Evolutionary conservation across 2,797 vertebrate genomes (phyloP), one percentile per base, ranked within the genome.

Genomic region (Carapus acus): DNA sequence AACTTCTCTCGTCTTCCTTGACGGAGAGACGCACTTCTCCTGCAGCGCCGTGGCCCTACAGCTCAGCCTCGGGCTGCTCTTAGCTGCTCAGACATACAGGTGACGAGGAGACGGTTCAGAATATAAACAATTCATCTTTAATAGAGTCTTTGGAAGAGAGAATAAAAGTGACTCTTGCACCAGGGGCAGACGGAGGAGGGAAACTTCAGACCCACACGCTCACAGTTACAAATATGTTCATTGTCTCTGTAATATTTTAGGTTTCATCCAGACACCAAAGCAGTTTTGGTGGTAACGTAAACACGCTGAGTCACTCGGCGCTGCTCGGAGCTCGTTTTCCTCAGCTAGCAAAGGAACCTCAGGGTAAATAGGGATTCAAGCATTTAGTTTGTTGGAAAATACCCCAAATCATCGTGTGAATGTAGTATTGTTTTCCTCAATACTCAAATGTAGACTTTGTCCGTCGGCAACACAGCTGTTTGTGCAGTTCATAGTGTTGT

Each of bases 1-100:
- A 55, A 46, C 46, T 47, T 29, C 38, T 61, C 50, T 47, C 54
- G 55, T 45, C 34, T 52, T 12, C 7, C 24, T 48, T 20, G 8
- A 15, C 3, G 1, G 53, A 40, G 29, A n/a, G n/a, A n/a, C n/a
- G n/a, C n/a, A n/a, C n/a, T n/a, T n/a, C 43, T 49, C 47, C 38
- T 49, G 20, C 17, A 18, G 39, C 65, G 21, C 36, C 38, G 43
- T 20, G 57, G 39, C 33, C 65, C 67, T 43, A 49, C 22, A 50
- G 71, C 63, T 47, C n/a, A 42, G 19, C 76, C 59, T 51, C 18
- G 9, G 65, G 73, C 68, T 58, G 43, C 21, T 52, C 54, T 49
- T 14, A 8, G 43, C 7, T 4, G 3, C 39, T 37, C 39, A 23
- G 34, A 17, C 23, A 46, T 19, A 14, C 13, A 20, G 27, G n/a